phyloP scores from a whole-genome alignment of 1,140 invertebrate species.

The Lycorma delicatula region DNA sequence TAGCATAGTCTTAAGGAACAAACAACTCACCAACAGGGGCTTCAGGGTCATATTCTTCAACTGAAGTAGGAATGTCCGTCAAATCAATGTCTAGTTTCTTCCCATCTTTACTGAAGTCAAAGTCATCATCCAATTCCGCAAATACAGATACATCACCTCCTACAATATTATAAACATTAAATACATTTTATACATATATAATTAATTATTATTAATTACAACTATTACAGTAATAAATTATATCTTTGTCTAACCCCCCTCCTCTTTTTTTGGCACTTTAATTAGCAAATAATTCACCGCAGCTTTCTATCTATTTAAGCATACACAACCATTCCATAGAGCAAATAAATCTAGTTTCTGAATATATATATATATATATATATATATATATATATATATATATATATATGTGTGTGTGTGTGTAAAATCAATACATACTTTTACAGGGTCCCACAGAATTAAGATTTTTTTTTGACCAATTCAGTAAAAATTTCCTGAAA shows the following conservation, averaged over 20 bases:
- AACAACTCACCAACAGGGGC: not conserved
- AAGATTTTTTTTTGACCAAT: too few species aligned
- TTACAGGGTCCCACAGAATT: too few species aligned
- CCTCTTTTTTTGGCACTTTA: not conserved
- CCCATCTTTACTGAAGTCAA: not conserved
- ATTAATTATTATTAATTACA: not conserved
- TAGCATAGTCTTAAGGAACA: too few species aligned
- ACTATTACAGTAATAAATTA: not conserved
- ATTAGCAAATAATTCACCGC: not conserved
- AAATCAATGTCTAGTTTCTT: not conserved
- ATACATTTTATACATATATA: not conserved
- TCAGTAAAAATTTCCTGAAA: too few species aligned
- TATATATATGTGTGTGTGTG: too few species aligned
- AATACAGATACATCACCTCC: too few species aligned
- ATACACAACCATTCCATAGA: too few species aligned
- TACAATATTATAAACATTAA: not conserved
- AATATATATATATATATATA: too few species aligned
- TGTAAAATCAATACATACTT: too few species aligned
- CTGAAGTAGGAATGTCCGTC: not conserved
- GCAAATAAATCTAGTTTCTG: too few species aligned
- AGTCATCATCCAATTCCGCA: not conserved
- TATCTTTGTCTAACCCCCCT: not conserved
- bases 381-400: too few species aligned
- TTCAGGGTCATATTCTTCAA: slow-evolving; percentile 1
- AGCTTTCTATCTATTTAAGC: too few species aligned